A percentile compares a stretch with the other conserved stretches of the same genome.
Evolutionary conservation across 2,113 vertebrate species (phyloP).

Genomic region (Cebus imitator): DNA sequence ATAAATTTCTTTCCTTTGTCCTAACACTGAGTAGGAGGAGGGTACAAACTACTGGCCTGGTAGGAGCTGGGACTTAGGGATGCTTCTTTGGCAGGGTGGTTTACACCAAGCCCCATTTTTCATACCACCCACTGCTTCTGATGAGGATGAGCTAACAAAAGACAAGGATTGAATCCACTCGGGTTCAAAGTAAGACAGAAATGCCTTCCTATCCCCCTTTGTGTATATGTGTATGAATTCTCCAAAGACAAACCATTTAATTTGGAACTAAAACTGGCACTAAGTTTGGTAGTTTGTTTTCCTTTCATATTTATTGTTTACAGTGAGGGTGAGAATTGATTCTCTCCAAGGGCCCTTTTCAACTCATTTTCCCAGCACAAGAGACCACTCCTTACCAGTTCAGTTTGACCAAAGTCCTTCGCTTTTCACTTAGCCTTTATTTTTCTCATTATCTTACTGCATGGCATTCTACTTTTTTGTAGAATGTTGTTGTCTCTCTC

Average conservation of each 20-base stretch:
- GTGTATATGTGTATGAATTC: not conserved
- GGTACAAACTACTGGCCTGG: too few species aligned
- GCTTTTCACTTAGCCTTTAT: not conserved
- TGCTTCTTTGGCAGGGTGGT: not conserved
- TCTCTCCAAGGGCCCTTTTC: constrained; percentile 9
- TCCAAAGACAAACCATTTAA: constrained; percentile 32
- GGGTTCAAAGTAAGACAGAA: not conserved
- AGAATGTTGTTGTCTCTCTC: not conserved
- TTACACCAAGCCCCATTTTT: not conserved
- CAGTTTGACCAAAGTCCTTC: constrained; percentile 17
- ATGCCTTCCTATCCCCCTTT: not conserved
- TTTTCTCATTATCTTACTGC: not conserved
- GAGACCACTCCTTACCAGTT: constrained; percentile 21
- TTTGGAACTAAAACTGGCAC: constrained; percentile 55
- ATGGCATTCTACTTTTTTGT: not conserved
- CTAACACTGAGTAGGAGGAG: not conserved
- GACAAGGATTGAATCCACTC: not conserved
- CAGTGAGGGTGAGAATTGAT: not conserved
- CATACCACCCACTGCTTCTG: not conserved
- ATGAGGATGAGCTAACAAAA: not conserved
- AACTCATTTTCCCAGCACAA: constrained; percentile 28
- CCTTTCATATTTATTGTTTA: constrained; percentile 42
- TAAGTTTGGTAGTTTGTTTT: not conserved
- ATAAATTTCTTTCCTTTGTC: not conserved
- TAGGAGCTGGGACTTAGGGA: not conserved